Evolutionary conservation across 2,888 invertebrate genomes (phyloP).

Genomic region (Dynastes tityus): DNA sequence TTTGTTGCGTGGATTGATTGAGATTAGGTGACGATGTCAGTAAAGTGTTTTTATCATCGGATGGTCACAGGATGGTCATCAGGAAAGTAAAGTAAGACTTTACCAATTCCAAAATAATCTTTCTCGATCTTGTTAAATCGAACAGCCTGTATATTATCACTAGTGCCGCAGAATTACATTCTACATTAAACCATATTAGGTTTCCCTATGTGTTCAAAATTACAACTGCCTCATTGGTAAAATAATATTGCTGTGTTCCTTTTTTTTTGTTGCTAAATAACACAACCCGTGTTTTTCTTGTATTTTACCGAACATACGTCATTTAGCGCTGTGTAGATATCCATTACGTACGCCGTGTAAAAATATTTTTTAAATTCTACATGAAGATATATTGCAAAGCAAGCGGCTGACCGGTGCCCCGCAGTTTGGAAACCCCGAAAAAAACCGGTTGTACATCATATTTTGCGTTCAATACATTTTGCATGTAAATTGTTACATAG

Average conservation of each 20-base stretch:
- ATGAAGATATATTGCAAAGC: conserved; percentile 26
- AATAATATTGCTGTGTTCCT: not conserved
- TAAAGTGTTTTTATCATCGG: too few relatives aligned
- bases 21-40: too few relatives aligned
- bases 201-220: not conserved
- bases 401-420: conserved; percentile 21
- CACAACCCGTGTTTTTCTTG: conserved; percentile 9
- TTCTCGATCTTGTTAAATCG: too few relatives aligned
- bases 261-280: conserved; percentile 2
- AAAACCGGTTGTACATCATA: conserved; percentile 43
- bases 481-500: conserved; percentile 43
- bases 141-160: too few relatives aligned
- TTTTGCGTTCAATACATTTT: conserved; percentile 35
- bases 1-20: too few relatives aligned
- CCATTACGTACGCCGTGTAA: conserved; percentile 35
- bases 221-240: not conserved
- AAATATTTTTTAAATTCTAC: conserved; percentile 42
- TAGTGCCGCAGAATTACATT: too few relatives aligned
- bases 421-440: conserved; percentile 43
- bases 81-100: too few relatives aligned
- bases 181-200: too few relatives aligned
- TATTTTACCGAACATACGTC: not conserved
- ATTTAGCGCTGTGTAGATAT: conserved; percentile 16
- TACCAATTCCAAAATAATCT: too few relatives aligned
- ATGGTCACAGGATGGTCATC: too few relatives aligned